Conservation (phyloP, 2,888 invertebrate species). For the Tipula confusa region DNA sequence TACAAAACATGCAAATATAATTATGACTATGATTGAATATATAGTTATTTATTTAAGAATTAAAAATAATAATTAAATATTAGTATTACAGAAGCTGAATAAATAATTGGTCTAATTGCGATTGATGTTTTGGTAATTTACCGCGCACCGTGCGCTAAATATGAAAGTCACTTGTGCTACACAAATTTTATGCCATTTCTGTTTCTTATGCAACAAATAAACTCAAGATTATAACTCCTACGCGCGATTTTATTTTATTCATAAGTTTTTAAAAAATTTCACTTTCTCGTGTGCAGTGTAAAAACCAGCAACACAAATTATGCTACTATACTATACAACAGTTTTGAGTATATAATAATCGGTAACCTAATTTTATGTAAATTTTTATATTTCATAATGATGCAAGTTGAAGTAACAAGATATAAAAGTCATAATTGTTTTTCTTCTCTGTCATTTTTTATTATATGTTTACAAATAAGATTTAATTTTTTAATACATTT, state of each 20-base stretch:
- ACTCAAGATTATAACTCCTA: background rate
- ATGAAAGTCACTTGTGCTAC: background rate
- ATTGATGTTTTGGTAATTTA: background rate
- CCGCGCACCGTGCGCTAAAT: background rate
- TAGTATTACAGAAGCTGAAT: background rate
- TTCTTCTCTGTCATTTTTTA: background rate
- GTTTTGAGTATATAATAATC: background rate
- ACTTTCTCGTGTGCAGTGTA: background rate
- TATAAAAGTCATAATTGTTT: background rate
- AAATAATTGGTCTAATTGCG: background rate
- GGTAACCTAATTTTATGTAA: constrained; percentile 9
- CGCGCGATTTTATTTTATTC: background rate
- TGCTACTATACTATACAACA: background rate
- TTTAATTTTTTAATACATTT: background rate
- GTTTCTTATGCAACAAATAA: background rate
- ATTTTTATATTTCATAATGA: background rate
- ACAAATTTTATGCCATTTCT: background rate
- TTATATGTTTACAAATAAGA: background rate
- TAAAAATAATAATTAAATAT: background rate
- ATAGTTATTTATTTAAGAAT: background rate
- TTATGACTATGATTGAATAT: background rate
- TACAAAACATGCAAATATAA: constrained; percentile 9
- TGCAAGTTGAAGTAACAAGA: background rate
- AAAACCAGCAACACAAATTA: background rate
- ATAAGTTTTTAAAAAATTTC: background rate